Conservation (phyloP, 2,113 vertebrate species). For the Oryzias melastigma region DNA sequence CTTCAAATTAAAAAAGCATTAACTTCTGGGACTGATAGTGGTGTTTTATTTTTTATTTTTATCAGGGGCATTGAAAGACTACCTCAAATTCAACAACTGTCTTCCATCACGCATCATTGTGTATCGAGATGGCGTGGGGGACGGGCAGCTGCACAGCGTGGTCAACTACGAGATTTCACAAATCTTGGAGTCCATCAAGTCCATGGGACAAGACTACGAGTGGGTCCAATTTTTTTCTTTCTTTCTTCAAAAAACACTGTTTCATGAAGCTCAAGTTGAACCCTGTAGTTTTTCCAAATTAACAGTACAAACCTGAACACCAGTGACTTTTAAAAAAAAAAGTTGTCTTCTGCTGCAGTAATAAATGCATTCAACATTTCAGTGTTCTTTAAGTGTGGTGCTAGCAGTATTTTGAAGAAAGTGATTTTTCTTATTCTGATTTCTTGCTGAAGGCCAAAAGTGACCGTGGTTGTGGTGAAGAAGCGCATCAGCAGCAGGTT, state of each 20-base stretch:
- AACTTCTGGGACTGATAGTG: background rate
- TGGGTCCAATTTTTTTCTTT: constrained; percentile 58
- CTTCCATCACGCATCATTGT: constrained; percentile 90
- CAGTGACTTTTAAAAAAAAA: too few species aligned
- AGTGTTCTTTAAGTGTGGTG: background rate
- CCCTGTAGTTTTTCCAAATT: too few species aligned
- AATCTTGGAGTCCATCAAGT: constrained; percentile 85
- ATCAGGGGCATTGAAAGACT: constrained; percentile 84
- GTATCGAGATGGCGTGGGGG: constrained; percentile 93
- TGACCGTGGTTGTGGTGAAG: constrained; percentile 93
- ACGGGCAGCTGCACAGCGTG: constrained; percentile 87
- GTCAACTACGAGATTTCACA: constrained; percentile 91
- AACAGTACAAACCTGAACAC: too few species aligned
- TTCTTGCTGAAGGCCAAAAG: constrained; percentile 78
- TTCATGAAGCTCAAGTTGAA: too few species aligned
- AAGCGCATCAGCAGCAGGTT: constrained; percentile 87
- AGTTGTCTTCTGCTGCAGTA: too few species aligned
- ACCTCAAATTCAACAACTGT: constrained; percentile 80
- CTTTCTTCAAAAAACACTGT: too few species aligned
- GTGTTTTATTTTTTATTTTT: constrained; percentile 5
- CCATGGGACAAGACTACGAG: constrained; percentile 83
- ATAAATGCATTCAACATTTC: too few species aligned
- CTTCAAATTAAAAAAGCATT: background rate
- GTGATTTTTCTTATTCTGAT: constrained; percentile 1
- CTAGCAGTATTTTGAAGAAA: background rate